These are phyloP conservation scores for Lynx canadensis DNA, from an alignment of 2,113 vertebrate genomes.

Conservation along the genomic window DNA sequence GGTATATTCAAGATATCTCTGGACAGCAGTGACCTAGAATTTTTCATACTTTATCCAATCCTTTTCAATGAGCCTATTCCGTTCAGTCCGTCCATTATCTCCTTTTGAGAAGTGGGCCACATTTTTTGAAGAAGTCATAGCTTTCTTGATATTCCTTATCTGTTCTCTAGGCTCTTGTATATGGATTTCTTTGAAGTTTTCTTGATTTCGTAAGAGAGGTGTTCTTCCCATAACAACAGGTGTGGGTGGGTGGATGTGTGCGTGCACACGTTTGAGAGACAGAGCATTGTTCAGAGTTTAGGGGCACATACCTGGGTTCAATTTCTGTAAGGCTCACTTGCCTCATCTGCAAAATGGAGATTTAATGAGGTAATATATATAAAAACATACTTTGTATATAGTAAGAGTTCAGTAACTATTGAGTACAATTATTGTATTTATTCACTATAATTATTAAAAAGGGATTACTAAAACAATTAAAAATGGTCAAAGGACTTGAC, in stretches of 20 bases:
- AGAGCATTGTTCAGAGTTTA: neutral
- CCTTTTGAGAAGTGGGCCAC: neutral
- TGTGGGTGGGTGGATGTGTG: neutral
- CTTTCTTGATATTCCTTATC: neutral
- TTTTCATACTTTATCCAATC: neutral
- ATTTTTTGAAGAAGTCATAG: neutral
- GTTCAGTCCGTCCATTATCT: neutral
- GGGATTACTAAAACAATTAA: neutral
- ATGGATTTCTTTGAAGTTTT: neutral
- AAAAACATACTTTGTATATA: neutral
- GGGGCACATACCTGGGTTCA: neutral
- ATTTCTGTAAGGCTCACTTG: slow-evolving; percentile 11
- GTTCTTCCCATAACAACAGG: neutral
- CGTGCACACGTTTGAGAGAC: neutral
- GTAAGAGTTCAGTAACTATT: slow-evolving; percentile 1
- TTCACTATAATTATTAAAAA: neutral
- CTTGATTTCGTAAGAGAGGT: neutral
- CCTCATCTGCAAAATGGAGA: neutral
- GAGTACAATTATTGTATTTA: neutral
- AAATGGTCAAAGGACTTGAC: neutral
- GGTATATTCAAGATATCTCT: neutral
- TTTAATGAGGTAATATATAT: neutral
- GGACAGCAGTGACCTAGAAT: neutral
- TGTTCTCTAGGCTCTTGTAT: neutral
- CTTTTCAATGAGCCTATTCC: neutral